Percentiles rank a stretch among this genome's conserved stretches.
Conservation (phyloP, 1,140 invertebrate species). For the Drosophila sulfurigaster region DNA sequence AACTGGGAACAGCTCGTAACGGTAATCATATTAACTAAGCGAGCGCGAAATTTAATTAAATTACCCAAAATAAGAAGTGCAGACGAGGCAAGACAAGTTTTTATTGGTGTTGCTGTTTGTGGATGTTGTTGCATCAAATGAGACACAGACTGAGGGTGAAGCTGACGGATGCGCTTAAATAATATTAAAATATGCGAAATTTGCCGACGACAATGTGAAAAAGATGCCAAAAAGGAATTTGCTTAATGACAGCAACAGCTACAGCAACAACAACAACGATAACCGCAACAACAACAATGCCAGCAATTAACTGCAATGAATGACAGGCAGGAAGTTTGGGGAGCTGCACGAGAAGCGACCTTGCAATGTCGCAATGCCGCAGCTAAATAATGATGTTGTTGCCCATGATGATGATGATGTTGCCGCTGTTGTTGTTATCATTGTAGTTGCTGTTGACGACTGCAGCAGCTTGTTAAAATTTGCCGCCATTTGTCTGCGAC, state of each 20-base stretch:
- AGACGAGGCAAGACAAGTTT: constrained; percentile 23
- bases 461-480: constrained; percentile 61
- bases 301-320: constrained; percentile 67
- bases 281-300: constrained; percentile 51
- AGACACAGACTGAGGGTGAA: constrained; percentile 13
- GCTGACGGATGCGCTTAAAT: constrained; percentile 60
- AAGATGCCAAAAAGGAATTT: constrained; percentile 71
- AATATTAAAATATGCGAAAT: constrained; percentile 66
- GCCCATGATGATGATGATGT: constrained; percentile 8
- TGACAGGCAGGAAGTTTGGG: constrained; percentile 70
- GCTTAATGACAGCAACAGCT: constrained; percentile 55
- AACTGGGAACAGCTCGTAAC: constrained; percentile 42
- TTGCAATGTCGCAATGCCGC: constrained; percentile 70
- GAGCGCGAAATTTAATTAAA: constrained; percentile 70
- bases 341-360: constrained; percentile 60
- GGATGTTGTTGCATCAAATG: constrained; percentile 3
- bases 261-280: constrained; percentile 22
- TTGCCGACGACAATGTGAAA: constrained; percentile 64
- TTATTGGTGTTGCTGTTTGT: constrained; percentile 16
- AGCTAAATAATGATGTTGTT: constrained; percentile 17
- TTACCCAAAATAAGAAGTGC: constrained; percentile 66
- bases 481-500: constrained; percentile 67
- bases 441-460: neutral
- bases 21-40: constrained; percentile 74
- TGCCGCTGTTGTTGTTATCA: constrained; percentile 7